Evolutionary conservation across 2,797 vertebrate genomes (phyloP), one percentile per base, ranked within the genome.

Genomic region (Myotis daubentonii): DNA sequence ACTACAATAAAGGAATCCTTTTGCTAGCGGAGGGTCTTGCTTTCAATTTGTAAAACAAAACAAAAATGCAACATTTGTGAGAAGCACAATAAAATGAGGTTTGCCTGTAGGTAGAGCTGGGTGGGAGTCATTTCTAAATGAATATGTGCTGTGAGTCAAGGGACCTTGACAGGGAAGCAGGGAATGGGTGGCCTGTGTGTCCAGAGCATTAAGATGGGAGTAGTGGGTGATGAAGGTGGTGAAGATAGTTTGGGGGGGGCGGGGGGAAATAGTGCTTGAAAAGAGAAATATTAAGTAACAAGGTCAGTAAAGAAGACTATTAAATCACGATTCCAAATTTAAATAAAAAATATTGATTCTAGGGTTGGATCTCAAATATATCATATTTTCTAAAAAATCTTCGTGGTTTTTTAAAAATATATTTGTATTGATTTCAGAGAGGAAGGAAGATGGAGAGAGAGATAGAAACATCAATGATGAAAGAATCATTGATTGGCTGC

Each of bases 311-410:
- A 71, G 68, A 78, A 88, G 74, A 57, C 41, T n/a, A 47, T 94
- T 53, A 76, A 88, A 44, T 83, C 62, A 79, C 15, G n/a, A 93
- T 89, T 93, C 71, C 22, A 33, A 28, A 72, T 91, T 89, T 93
- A 93, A 62, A 53, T n/a, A 10, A 36, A 66, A 86, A 78, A 94
- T 80, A 51, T 0, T 85, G 28, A 70, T 80, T 85, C 47, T 81
- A 17, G 25, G 47, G 22, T 80, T 75, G 72, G 23, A 65, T 86
- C 74, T 76, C n/a, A 88, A 57, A 30, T 81, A 49, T 81, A 49
- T 30, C 44, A 89, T 66, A 60, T 57, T 41, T 38, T 72, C 30
- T 57, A 15, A 49, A 86, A 82, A 62, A 62, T 62, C 28, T 62
- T 30, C 13, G 3, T 62, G 28, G 28, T 30, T 62, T 62, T 60